Percentiles rank a stretch among this genome's conserved stretches.
Conservation (phyloP, 2,113 vertebrate genomes). For the Malurus cyaneus region DNA sequence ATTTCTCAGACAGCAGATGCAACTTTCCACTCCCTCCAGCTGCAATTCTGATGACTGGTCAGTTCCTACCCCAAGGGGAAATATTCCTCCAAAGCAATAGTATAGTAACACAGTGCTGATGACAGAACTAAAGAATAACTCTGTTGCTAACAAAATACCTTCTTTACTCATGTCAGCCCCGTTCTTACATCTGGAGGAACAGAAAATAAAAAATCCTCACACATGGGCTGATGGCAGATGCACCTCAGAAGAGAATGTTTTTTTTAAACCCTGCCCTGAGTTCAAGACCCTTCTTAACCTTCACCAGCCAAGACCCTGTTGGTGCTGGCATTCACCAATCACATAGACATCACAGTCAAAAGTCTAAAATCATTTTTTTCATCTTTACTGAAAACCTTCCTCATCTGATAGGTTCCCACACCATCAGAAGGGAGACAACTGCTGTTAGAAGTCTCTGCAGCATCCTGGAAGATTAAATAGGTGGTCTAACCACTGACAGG, state of each 20-base stretch:
- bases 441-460: not conserved
- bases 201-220: not conserved
- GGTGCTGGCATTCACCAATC: not conserved
- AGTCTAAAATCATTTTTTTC: not conserved
- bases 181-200: not conserved
- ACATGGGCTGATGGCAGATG: not conserved
- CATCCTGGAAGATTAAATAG: not conserved
- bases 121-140: not conserved
- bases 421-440: not conserved
- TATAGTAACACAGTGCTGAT: not conserved
- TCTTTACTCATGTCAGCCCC: not conserved
- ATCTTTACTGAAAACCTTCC: not conserved
- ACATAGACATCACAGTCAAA: not conserved
- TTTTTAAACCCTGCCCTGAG: not conserved
- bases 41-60: not conserved
- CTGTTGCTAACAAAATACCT: not conserved
- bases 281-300: not conserved
- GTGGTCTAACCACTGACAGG: not conserved
- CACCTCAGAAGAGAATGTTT: accelerated
- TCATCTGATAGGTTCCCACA: not conserved
- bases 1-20: not conserved
- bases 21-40: not conserved
- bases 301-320: no score
- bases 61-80: not conserved
- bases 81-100: not conserved